Evolutionary conservation across 2,888 invertebrate genomes (phyloP).

Genomic region (Eutolmus rufibarbis): DNA sequence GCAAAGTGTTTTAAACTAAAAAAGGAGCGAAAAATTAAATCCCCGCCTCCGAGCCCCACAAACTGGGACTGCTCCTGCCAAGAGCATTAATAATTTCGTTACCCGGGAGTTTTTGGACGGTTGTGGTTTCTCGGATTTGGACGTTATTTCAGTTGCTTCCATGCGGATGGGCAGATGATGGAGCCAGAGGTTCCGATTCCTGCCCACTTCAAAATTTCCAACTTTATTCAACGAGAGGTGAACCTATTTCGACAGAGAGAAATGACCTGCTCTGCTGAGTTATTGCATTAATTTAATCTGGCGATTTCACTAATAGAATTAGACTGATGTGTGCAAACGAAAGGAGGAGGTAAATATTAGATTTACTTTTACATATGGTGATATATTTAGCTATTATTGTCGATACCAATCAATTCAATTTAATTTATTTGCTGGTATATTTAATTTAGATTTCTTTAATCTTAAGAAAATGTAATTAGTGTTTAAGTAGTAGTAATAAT

Average conservation of each 20-base stretch:
- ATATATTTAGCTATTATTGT: neutral
- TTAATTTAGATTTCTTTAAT: too few relatives aligned
- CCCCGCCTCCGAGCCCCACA: neutral
- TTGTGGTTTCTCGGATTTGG: neutral
- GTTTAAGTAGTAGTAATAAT: too few relatives aligned
- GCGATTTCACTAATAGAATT: neutral
- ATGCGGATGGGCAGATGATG: neutral
- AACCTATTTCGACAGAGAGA: neutral
- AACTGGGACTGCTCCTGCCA: neutral
- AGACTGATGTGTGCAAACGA: neutral
- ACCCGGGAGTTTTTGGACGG: neutral
- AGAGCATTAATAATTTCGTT: neutral
- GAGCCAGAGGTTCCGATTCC: neutral
- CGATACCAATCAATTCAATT: too few relatives aligned
- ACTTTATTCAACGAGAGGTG: neutral
- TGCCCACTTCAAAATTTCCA: neutral
- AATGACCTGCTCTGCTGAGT: neutral
- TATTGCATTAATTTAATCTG: neutral
- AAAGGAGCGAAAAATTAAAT: neutral
- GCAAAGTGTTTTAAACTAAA: constrained; percentile 17
- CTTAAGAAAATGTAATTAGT: too few relatives aligned
- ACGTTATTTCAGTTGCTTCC: neutral
- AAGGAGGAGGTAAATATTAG: neutral
- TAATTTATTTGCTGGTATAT: too few relatives aligned
- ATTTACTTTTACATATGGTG: neutral